phyloP scores from a whole-genome alignment of 2,888 invertebrate genomes.

The Ferrisia virgata region DNA sequence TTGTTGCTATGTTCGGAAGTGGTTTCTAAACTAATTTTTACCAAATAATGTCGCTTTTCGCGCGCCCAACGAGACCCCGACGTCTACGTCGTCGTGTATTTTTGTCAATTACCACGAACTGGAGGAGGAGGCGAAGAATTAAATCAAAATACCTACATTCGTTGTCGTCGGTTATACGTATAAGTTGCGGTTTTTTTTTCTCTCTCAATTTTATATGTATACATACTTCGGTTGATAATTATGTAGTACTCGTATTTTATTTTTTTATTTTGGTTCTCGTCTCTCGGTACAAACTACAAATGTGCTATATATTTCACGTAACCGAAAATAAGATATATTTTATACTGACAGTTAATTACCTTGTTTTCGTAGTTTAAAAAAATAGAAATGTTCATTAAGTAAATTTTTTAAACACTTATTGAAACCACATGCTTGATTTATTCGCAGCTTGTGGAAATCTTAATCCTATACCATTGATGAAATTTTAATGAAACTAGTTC shows the following conservation, averaged over 20 bases:
- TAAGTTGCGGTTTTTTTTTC: neutral
- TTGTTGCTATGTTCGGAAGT: neutral
- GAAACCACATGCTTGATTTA: neutral
- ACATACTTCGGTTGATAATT: neutral
- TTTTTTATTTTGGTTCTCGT: neutral
- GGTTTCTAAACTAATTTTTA: conserved; percentile 11
- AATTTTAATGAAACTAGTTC: neutral
- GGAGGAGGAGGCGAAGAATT: neutral
- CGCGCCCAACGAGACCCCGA: no score
- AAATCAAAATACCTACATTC: neutral
- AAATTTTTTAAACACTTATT: neutral
- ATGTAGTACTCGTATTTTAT: no score
- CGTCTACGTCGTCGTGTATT: neutral
- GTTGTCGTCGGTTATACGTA: neutral
- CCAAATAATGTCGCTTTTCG: neutral
- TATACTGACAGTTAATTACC: conserved; percentile 21
- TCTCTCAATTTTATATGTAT: neutral
- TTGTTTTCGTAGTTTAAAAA: conserved; percentile 11
- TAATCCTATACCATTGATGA: neutral
- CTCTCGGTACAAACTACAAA: neutral
- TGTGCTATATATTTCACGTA: neutral
- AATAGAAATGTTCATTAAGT: conserved; percentile 26
- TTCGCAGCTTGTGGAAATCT: neutral
- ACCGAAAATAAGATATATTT: neutral
- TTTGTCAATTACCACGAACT: neutral